A percentile compares a stretch with the other conserved stretches of the same genome.
Conservation (phyloP, 2,888 invertebrate genomes). For the Hydrotaea cyrtoneurina region DNA sequence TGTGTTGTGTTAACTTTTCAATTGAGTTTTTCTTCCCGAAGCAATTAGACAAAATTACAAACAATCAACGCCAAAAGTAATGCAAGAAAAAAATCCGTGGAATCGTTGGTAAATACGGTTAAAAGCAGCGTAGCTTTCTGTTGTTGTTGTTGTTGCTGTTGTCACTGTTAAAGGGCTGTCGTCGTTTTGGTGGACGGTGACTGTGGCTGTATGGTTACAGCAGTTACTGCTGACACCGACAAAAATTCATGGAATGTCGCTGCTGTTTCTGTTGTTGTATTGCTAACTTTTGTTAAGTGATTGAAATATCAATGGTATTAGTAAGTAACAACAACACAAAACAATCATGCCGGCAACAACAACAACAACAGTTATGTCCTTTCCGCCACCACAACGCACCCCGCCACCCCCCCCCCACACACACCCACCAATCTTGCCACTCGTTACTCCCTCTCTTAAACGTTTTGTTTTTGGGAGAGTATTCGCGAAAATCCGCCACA, state of each 20-base stretch:
- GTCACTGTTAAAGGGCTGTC: slow-evolving; percentile 2
- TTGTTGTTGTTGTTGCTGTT: neutral
- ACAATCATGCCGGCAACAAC: slow-evolving; percentile 22
- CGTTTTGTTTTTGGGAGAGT: slow-evolving; percentile 22
- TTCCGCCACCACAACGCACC: neutral
- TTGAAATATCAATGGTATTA: slow-evolving; percentile 67
- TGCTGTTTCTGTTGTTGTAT: slow-evolving; percentile 42
- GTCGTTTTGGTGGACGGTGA: too few relatives aligned
- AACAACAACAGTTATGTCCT: neutral
- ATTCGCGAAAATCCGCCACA: slow-evolving; percentile 55
- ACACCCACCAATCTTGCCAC: neutral
- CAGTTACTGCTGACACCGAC: slow-evolving; percentile 7
- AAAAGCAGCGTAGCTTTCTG: slow-evolving; percentile 61
- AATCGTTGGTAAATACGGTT: slow-evolving; percentile 61
- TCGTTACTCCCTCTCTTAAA: neutral
- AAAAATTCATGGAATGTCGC: slow-evolving; percentile 19
- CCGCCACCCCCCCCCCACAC: neutral
- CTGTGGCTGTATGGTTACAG: neutral
- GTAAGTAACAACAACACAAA: slow-evolving; percentile 51
- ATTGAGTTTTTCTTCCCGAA: slow-evolving; percentile 63
- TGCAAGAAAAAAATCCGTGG: slow-evolving; percentile 31
- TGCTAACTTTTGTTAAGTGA: slow-evolving; percentile 63
- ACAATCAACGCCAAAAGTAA: slow-evolving; percentile 62
- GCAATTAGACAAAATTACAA: slow-evolving; percentile 67
- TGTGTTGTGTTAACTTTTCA: slow-evolving; percentile 38